Evolutionary conservation across 2,113 vertebrate species (phyloP).

Genomic region (Excalfactoria chinensis): DNA sequence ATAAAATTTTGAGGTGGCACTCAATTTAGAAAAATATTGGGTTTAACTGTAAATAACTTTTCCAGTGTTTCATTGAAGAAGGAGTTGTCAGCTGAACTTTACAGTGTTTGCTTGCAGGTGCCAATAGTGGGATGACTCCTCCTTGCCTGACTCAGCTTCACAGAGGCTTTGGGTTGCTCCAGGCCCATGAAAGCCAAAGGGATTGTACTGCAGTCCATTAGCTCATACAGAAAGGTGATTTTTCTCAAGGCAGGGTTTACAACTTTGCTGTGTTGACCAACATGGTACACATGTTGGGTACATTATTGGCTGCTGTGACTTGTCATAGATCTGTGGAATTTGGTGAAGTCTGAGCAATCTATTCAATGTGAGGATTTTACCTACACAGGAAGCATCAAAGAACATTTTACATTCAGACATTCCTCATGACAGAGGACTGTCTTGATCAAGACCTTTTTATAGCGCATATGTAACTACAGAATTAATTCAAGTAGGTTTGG

Average conservation of each 20-base stretch:
- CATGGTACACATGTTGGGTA: neutral
- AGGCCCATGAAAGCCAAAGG: neutral
- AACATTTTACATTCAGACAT: neutral
- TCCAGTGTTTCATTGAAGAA: neutral
- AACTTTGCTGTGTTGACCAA: neutral
- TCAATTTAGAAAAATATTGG: neutral
- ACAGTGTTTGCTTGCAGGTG: neutral
- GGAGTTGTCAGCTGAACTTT: neutral
- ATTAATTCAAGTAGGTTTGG: neutral
- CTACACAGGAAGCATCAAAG: neutral
- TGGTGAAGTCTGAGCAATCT: neutral
- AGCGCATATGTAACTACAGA: neutral
- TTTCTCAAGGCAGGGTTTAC: neutral
- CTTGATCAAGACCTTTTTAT: neutral
- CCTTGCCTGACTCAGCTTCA: neutral
- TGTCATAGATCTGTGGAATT: neutral
- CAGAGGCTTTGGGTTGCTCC: neutral
- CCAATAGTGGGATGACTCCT: neutral
- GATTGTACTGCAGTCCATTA: neutral
- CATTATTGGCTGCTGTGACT: neutral
- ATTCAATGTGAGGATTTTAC: neutral
- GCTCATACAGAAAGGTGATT: neutral
- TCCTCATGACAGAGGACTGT: neutral
- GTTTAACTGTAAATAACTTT: neutral
- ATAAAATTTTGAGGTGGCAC: neutral